Conservation (phyloP, 1,140 invertebrate species). For the Ridgeia piscesae region DNA sequence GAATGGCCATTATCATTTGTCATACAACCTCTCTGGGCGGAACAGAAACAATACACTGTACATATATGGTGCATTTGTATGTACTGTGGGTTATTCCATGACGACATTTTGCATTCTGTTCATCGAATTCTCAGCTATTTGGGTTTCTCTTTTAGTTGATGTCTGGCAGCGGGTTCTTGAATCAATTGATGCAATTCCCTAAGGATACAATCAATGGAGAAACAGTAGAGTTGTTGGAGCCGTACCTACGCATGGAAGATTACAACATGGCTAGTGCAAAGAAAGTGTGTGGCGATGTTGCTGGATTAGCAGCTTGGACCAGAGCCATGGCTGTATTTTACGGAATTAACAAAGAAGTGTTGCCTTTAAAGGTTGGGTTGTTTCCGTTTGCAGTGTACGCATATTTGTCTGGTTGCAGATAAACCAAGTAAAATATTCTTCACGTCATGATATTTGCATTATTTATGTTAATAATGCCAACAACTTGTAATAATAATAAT, state of each 20-base stretch:
- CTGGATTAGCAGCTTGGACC: constrained; percentile 94
- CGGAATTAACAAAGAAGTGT: constrained; percentile 93
- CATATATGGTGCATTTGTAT: too few relatives aligned
- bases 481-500: too few relatives aligned
- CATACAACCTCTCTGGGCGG: too few relatives aligned
- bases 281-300: constrained; percentile 78
- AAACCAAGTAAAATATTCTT: too few relatives aligned
- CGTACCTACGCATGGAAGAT: constrained; percentile 83
- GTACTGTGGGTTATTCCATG: background rate
- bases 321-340: constrained; percentile 96
- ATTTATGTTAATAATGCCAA: too few relatives aligned
- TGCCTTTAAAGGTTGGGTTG: constrained; percentile 78
- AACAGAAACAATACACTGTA: too few relatives aligned
- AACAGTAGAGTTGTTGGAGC: constrained; percentile 88
- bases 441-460: too few relatives aligned
- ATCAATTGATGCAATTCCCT: constrained; percentile 90
- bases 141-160: constrained; percentile 71
- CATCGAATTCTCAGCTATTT: background rate
- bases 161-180: constrained; percentile 93
- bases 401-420: too few relatives aligned
- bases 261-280: constrained; percentile 55
- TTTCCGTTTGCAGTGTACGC: background rate
- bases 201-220: constrained; percentile 97
- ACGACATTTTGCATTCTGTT: background rate
- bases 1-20: too few relatives aligned